Evolutionary conservation across 2,113 vertebrate genomes (phyloP).

Genomic region (Hippocampus comes): DNA sequence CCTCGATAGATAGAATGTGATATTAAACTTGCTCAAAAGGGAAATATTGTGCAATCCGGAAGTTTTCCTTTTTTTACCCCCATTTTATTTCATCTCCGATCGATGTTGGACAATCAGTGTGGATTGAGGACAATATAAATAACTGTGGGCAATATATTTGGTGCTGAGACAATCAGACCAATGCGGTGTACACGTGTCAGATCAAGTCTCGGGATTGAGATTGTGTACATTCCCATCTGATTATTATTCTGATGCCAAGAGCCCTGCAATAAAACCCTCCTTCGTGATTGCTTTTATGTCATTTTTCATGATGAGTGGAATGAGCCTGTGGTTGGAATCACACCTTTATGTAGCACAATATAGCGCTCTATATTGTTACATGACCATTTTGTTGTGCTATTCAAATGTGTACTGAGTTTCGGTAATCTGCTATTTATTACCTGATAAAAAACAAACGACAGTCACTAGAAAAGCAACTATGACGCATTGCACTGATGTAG

Average conservation of each 20-base stretch:
- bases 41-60: background rate
- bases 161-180: conserved; percentile 1
- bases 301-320: background rate
- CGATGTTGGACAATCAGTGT: background rate
- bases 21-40: background rate
- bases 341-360: no score
- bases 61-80: background rate
- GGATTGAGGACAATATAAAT: background rate
- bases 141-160: background rate
- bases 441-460: no score
- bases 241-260: background rate
- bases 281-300: conserved; percentile 5
- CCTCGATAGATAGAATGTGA: conserved; percentile 39
- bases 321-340: no score
- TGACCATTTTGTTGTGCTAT: no score
- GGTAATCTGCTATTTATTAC: no score
- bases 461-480: no score
- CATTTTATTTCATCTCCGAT: background rate
- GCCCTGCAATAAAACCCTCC: background rate
- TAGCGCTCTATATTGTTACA: no score
- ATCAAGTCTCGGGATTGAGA: background rate
- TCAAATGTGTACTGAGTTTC: no score
- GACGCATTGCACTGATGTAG: no score
- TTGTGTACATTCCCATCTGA: background rate
- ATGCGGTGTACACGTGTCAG: background rate